A percentile compares a stretch with the other conserved stretches of the same genome.
Conservation (phyloP, 2,113 vertebrate species). For the Pedionomus torquatus region DNA sequence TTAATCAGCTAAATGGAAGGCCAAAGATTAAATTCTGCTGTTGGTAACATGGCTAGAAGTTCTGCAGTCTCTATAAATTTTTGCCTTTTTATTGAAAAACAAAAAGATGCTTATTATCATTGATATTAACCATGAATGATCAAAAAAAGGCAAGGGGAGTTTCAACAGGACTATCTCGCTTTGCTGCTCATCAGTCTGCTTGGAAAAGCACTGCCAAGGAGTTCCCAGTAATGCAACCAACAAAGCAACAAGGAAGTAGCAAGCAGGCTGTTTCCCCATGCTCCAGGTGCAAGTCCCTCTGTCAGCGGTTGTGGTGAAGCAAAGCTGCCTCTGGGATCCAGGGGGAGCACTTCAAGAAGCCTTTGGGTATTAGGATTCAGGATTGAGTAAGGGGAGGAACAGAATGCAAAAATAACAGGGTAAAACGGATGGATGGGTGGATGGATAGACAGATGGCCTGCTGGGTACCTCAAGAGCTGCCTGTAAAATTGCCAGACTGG, state of each 20-base stretch:
- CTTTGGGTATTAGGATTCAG: background rate
- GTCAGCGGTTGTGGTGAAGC: background rate
- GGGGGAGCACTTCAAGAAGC: background rate
- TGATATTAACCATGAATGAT: background rate
- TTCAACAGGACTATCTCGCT: background rate
- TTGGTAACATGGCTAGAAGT: background rate
- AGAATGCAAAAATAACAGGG: background rate
- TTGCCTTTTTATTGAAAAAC: background rate
- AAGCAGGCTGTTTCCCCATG: background rate
- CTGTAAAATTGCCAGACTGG: background rate
- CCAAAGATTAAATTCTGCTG: background rate
- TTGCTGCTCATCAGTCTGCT: background rate
- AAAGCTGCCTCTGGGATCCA: background rate
- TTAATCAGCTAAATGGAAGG: background rate
- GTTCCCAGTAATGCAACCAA: background rate
- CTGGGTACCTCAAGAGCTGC: background rate
- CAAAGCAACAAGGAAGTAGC: background rate
- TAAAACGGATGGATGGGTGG: no score
- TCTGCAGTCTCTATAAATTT: background rate
- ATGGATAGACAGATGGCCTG: background rate
- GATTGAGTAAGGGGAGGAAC: background rate
- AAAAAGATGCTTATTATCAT: background rate
- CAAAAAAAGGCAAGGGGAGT: background rate
- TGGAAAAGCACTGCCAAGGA: background rate
- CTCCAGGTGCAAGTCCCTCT: background rate